Conservation (phyloP, 2,888 invertebrate genomes). For the Salpingus planirostris region DNA sequence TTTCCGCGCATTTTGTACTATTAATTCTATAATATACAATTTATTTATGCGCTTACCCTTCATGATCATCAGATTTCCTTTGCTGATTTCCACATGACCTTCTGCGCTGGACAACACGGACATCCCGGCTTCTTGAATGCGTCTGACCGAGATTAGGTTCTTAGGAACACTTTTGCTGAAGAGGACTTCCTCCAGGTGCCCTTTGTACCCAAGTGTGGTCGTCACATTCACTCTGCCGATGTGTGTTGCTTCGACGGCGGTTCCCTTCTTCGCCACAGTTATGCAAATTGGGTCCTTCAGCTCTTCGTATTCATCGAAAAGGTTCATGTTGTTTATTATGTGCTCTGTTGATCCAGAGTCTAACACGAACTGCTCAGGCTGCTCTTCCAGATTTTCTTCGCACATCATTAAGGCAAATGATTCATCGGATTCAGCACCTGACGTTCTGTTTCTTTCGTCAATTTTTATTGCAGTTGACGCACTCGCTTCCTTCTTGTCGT, state of each 20-base stretch:
- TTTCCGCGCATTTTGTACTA: background rate
- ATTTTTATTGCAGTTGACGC: background rate
- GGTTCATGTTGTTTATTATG: background rate
- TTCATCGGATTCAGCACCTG: too few relatives aligned
- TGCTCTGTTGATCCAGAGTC: background rate
- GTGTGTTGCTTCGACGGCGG: background rate
- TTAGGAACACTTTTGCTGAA: conserved; percentile 26
- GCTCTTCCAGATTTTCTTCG: background rate
- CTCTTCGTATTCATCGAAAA: background rate
- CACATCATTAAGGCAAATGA: background rate
- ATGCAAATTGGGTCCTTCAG: background rate
- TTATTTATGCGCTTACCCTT: conserved; percentile 14
- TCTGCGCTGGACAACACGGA: conserved; percentile 24
- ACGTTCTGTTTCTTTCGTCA: too few relatives aligned
- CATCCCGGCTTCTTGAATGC: conserved; percentile 21
- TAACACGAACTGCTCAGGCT: background rate
- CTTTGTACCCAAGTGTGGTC: conserved; percentile 1
- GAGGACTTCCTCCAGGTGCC: conserved; percentile 18
- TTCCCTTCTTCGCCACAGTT: background rate
- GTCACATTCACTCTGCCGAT: background rate
- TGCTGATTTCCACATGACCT: conserved; percentile 18
- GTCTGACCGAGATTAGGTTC: conserved; percentile 25
- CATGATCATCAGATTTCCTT: conserved; percentile 17
- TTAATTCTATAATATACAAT: conserved; percentile 1
- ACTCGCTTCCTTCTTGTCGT: background rate